These are phyloP conservation scores for Salmo trutta DNA, from an alignment of 2,797 vertebrate species.

Conservation along the genomic window DNA sequence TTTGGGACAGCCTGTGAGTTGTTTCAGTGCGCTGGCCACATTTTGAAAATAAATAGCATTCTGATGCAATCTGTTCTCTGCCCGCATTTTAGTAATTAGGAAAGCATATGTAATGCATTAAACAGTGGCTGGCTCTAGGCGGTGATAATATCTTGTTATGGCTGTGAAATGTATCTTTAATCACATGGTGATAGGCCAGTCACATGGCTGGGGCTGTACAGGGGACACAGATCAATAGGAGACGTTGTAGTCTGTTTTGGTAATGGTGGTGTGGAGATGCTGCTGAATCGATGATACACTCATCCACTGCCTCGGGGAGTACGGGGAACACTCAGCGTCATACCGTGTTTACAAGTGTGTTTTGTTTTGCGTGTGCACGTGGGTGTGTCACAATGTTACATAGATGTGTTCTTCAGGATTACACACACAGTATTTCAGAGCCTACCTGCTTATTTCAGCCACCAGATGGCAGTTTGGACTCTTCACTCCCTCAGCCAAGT, in stretches of 20 bases:
- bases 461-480: conserved; percentile 68
- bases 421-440: not conserved
- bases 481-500: conserved; percentile 26
- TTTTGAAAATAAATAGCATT: conserved; percentile 34
- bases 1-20: conserved; percentile 26
- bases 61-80: conserved; percentile 15
- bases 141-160: conserved; percentile 8
- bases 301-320: conserved; percentile 24
- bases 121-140: conserved; percentile 27
- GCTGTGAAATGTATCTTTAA: conserved; percentile 48
- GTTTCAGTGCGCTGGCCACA: conserved; percentile 23
- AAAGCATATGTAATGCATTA: conserved; percentile 47
- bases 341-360: not conserved
- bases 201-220: conserved; percentile 8
- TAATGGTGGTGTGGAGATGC: conserved; percentile 44
- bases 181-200: conserved; percentile 46
- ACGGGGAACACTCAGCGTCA: conserved; percentile 13
- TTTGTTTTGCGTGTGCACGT: not conserved
- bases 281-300: conserved; percentile 49
- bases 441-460: conserved; percentile 12
- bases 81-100: conserved; percentile 58
- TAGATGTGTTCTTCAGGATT: not conserved
- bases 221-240: conserved; percentile 48
- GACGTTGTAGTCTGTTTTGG: conserved; percentile 34
- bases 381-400: not conserved